Conservation (phyloP, 1,140 invertebrate species). For the Spodoptera frugiperda region DNA sequence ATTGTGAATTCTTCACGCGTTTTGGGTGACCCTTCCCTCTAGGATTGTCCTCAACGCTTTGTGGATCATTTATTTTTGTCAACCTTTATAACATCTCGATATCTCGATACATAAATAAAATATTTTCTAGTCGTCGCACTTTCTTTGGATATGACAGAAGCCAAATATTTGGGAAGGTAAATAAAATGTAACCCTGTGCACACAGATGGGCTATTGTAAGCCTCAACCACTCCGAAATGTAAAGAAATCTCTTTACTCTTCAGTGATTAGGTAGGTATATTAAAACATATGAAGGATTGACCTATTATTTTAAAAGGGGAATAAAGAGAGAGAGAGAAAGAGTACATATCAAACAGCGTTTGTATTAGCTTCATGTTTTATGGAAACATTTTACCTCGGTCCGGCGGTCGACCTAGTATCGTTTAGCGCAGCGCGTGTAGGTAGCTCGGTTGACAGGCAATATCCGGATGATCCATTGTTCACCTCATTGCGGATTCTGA, state of each 20-base stretch:
- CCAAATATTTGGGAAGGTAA: conserved; percentile 15
- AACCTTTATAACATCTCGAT: conserved; percentile 49
- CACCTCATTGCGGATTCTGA: conserved; percentile 78
- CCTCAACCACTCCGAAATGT: conserved; percentile 9
- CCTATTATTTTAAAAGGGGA: conserved; percentile 42
- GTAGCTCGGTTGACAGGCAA: conserved; percentile 71
- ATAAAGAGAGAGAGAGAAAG: conserved; percentile 22
- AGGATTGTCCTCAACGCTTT: conserved; percentile 50
- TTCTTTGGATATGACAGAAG: conserved; percentile 11
- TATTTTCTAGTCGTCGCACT: conserved; percentile 25
- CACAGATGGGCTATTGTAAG: conserved; percentile 12
- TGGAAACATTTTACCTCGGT: conserved; percentile 47
- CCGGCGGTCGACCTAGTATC: conserved; percentile 50
- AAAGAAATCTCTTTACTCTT: conserved; percentile 31
- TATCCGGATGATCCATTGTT: conserved; percentile 82
- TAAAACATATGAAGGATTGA: conserved; percentile 16
- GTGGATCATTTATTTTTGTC: conserved; percentile 52
- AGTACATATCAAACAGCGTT: conserved; percentile 38
- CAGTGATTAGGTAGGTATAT: conserved; percentile 15
- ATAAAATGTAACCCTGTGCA: conserved; percentile 20
- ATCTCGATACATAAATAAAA: conserved; percentile 46
- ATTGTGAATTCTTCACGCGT: conserved; percentile 55
- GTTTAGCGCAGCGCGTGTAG: conserved; percentile 50
- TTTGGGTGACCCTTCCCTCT: conserved; percentile 49
- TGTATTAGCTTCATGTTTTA: conserved; percentile 52